These are phyloP conservation scores for Dysdera silvatica DNA, from an alignment of 1,140 invertebrate genomes.

Conservation along the genomic window DNA sequence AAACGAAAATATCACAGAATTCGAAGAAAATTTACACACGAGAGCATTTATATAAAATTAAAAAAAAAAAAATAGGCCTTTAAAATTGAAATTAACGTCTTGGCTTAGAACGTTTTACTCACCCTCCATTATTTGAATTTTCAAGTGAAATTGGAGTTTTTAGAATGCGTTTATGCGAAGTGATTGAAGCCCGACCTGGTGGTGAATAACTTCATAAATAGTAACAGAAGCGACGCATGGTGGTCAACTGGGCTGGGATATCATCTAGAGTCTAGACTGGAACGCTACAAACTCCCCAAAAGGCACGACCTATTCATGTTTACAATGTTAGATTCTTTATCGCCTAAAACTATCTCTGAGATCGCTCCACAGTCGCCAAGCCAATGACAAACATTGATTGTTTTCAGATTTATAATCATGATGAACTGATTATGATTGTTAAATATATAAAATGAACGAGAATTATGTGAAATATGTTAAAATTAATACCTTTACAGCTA, in stretches of 20 bases:
- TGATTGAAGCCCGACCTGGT: too few species aligned
- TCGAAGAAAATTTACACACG: too few species aligned
- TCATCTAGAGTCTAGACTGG: too few species aligned
- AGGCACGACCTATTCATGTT: neutral
- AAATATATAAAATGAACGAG: neutral
- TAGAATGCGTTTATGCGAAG: too few species aligned
- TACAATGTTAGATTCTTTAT: neutral
- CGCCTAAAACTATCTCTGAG: neutral
- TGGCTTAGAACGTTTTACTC: conserved; percentile 6
- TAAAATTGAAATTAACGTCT: neutral
- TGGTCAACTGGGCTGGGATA: too few species aligned
- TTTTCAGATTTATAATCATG: neutral
- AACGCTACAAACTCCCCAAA: too few species aligned
- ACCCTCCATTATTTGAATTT: neutral
- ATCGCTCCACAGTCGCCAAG: neutral
- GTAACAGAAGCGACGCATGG: too few species aligned
- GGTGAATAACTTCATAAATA: too few species aligned
- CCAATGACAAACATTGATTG: neutral
- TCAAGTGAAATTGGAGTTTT: neutral
- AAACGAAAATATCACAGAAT: neutral
- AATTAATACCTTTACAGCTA: conserved; percentile 86
- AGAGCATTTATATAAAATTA: too few species aligned
- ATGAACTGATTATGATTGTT: neutral
- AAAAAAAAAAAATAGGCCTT: neutral
- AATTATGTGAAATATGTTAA: conserved; percentile 68